These are phyloP conservation scores for Hypocryptadius cinnamomeus DNA, from an alignment of 2,113 vertebrate genomes.

Conservation along the genomic window DNA sequence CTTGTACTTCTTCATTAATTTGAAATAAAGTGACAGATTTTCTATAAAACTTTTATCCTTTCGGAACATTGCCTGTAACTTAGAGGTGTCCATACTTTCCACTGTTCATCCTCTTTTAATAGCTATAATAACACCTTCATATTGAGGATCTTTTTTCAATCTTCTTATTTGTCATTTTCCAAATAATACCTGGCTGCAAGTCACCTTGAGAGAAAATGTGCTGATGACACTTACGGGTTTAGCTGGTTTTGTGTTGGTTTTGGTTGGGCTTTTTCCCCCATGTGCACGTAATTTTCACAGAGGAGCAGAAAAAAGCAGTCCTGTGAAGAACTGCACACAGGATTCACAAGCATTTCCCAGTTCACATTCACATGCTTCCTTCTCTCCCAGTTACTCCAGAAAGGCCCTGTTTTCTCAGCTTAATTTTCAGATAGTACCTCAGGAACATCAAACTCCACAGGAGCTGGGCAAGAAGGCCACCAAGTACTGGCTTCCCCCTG, in stretches of 20 bases:
- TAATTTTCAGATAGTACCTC: not conserved
- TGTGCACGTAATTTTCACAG: not conserved
- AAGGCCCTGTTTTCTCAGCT: not conserved
- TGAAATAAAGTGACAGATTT: not conserved
- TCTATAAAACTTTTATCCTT: not conserved
- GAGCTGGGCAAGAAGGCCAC: not conserved
- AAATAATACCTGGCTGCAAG: not conserved
- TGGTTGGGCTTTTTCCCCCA: not conserved
- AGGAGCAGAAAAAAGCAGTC: not conserved
- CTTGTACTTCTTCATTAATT: not conserved
- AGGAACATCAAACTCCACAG: not conserved
- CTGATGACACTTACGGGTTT: not conserved
- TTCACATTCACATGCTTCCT: not conserved
- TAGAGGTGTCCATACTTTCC: not conserved
- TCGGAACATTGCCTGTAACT: not conserved
- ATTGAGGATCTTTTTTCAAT: fast-evolving
- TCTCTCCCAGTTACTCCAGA: not conserved
- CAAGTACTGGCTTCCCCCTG: not conserved
- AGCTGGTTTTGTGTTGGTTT: not conserved
- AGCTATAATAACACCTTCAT: not conserved
- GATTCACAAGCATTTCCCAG: not conserved
- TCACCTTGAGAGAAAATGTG: not conserved
- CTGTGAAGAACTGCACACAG: not conserved
- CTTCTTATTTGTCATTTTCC: not conserved
- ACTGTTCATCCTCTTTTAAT: not conserved